Base-by-base conservation (phyloP, 2,113 vertebrate genomes). In the Microcebus murinus region DNA sequence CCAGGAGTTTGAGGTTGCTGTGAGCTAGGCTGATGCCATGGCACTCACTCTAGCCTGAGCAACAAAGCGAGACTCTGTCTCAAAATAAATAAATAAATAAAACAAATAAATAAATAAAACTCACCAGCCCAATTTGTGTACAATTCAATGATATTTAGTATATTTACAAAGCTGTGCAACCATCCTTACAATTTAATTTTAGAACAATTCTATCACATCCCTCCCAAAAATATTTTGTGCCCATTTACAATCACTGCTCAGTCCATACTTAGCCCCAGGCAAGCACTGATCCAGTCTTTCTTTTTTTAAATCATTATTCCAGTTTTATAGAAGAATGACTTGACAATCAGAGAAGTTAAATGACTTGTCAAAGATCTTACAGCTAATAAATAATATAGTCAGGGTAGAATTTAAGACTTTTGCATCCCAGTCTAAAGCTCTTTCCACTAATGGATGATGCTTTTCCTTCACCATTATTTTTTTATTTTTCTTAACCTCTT, bases 311-410 rank as follows among this genome's bases (percentile, higher is more conserved):
- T 57, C 55, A 57, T 77, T 84, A 77, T 87, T 92, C 45, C 48
- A 52, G 21, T 52, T 90, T 94, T 89, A 67, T 87, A 80, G 87
- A 71, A 81, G 39, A 94, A 90, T n/a, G 48, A 63, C 18, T 68
- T 73, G 71, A 86, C 67, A 52, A 68, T 68, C 55, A 74, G 59
- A 87, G 34, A 90, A 77, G 42, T 94, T 80, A 84, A 90, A 52
- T 89, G 87, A 87, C 20, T 81, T 96, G 31, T 39, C 27, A 31
- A 70, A 74, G 68, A 48, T 63, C 73, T 73, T 65, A 61, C 45
- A 82, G 31, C 59, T 89, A 89, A 88, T 96, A 83, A 92, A 76
- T 70, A 85, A 80, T 79, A 67, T 85, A 87, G 42, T 87, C 84
- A 81, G 42, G 31, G 13, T 92, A 9, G 71, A 77, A 92, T 82